Conservation (phyloP, 1,140 invertebrate genomes). For the Aphaenogaster floridana region DNA sequence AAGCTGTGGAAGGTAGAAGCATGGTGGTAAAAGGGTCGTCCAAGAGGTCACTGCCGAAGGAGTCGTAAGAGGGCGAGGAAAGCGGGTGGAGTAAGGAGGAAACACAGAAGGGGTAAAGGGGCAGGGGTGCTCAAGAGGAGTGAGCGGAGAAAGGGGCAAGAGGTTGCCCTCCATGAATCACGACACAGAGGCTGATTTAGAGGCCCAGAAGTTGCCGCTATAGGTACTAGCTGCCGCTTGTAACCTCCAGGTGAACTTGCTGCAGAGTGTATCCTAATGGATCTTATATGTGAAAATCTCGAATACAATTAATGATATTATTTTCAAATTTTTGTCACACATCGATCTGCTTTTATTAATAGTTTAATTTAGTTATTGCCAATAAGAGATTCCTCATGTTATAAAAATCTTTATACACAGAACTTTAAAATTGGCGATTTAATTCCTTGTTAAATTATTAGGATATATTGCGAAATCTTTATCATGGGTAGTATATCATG, state of each 20-base stretch:
- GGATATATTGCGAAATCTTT: not conserved
- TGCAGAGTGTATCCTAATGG: slow-evolving; percentile 75
- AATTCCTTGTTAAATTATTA: not conserved
- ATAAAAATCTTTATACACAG: not conserved
- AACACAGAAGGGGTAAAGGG: slow-evolving; percentile 64
- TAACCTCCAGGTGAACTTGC: slow-evolving; percentile 81
- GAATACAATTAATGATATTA: slow-evolving; percentile 43
- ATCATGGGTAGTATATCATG: not conserved
- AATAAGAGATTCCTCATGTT: not conserved
- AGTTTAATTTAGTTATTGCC: no score
- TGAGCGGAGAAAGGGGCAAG: slow-evolving; percentile 70
- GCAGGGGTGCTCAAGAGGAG: slow-evolving; percentile 59
- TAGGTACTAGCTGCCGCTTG: slow-evolving; percentile 82
- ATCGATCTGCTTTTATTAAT: not conserved
- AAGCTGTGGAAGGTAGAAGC: slow-evolving; percentile 68
- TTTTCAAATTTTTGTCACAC: not conserved
- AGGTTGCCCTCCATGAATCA: slow-evolving; percentile 85
- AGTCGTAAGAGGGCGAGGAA: slow-evolving; percentile 79
- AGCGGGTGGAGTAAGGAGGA: slow-evolving; percentile 72
- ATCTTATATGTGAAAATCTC: slow-evolving; percentile 55
- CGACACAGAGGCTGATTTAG: slow-evolving; percentile 86
- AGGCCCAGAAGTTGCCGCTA: slow-evolving; percentile 84
- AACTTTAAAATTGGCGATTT: not conserved
- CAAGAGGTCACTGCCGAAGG: slow-evolving; percentile 83
- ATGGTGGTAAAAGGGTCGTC: slow-evolving; percentile 83